Conservation (phyloP, 2,113 vertebrate species). For the Apodemus sylvaticus region DNA sequence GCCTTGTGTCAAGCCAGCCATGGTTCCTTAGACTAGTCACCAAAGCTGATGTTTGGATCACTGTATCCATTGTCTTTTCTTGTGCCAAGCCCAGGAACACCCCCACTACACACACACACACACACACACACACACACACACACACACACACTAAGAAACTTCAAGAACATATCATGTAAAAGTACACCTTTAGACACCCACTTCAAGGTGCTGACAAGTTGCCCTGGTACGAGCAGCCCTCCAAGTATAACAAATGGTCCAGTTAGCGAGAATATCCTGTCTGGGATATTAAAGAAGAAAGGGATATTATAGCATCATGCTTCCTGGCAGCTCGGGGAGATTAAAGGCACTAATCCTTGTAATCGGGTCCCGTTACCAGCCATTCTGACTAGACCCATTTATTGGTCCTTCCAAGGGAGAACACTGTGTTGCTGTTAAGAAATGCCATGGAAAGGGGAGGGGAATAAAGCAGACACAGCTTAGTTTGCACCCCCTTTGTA, state of each 20-base stretch:
- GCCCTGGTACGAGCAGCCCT: background rate
- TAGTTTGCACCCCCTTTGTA: background rate
- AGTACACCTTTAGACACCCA: background rate
- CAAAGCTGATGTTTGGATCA: background rate
- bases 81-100: background rate
- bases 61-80: background rate
- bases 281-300: conserved; percentile 48
- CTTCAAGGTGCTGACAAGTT: conserved; percentile 39
- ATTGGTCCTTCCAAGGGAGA: conserved; percentile 33
- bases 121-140: background rate
- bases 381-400: conserved; percentile 50
- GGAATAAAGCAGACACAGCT: background rate
- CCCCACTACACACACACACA: background rate
- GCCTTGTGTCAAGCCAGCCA: background rate
- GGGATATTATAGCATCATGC: conserved; percentile 53
- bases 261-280: conserved; percentile 64
- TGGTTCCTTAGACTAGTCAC: background rate
- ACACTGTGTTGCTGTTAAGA: conserved; percentile 6
- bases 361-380: conserved; percentile 9
- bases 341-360: conserved; percentile 60
- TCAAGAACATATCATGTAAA: background rate
- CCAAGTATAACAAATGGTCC: conserved; percentile 16
- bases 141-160: background rate
- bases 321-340: conserved; percentile 50
- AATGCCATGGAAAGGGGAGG: background rate